Base-by-base conservation (phyloP, 2,888 invertebrate genomes). In the Macrophya alboannulata region DNA sequence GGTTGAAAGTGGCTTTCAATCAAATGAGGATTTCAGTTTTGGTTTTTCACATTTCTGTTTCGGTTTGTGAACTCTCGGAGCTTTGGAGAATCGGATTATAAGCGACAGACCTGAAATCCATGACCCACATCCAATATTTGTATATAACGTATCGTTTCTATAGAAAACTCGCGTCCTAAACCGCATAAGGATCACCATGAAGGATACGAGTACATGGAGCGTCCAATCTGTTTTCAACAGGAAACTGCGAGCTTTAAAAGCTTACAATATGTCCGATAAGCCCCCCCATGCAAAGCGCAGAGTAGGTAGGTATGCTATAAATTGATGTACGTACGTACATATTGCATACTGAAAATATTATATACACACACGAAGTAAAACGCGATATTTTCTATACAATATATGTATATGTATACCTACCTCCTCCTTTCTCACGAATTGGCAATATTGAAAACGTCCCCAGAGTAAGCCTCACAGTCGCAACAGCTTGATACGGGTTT, bases 231-330 rank as follows among this genome's bases (percentile, higher is more conserved):
- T 77, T 77, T 77, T 55, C 25, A 77, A 77, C 31, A 15, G 51
- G 51, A 55, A 77, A 21, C 76, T 48, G 45, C 48, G 21, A 2
- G n/a, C 76, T 76, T 48, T 40, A 76, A 15, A 76, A 48, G 45
- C 25, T 76, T n/a, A 76, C n/a, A 43, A 76, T 76, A 25, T 12
- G 43, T 48, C 76, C 76, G 76, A 76, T 76, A 76, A 76, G 43
- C 48, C 48, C 37, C 48, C 37, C 8, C 45, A 10, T 15, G 15
- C 21, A 48, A 48, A 45, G 21, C 12, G 45, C 48, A 21, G 45
- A 12, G 45, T n/a, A n/a, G n/a, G n/a, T n/a, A n/a, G n/a, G n/a
- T 48, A 6, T 48, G 25, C 21, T 76, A 71, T 71, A 15, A 71
- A 40, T 71, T 71, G 17, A 76, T 17, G 12, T 71, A 37, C 31